phyloP scores from a whole-genome alignment of 92 coral and sea anemone genomes.

The Zoanthus sansibaricus region DNA sequence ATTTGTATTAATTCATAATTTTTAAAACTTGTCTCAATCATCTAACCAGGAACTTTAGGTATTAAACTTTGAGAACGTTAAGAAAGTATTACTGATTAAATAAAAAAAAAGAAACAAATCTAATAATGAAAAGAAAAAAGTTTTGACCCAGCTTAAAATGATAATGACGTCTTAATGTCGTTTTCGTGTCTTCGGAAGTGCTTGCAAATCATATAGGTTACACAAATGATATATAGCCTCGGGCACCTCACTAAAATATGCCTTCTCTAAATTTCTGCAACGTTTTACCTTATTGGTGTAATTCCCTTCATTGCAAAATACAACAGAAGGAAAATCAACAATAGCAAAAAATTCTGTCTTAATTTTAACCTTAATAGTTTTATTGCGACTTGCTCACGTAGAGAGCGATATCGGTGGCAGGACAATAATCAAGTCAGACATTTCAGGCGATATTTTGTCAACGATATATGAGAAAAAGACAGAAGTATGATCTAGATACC shows the following conservation, averaged over 20 bases:
- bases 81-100: constrained; percentile 9
- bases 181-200: constrained; percentile 3
- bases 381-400: no score
- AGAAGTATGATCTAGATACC: no score
- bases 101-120: neutral
- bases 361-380: neutral
- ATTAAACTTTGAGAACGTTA: constrained; percentile 30
- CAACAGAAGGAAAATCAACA: neutral
- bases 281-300: constrained; percentile 1
- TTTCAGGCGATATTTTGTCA: no score
- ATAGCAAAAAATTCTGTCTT: neutral
- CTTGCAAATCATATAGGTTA: constrained; percentile 11
- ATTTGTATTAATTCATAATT: neutral
- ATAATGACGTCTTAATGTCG: constrained; percentile 6
- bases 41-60: constrained; percentile 23
- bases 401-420: no score
- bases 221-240: constrained; percentile 6
- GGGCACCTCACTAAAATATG: constrained; percentile 12
- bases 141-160: constrained; percentile 4
- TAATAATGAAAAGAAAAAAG: neutral
- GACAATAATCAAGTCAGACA: no score
- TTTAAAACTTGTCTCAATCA: neutral
- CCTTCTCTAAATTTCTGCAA: neutral
- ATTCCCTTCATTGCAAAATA: neutral
- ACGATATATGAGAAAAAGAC: no score